Base-by-base conservation (phyloP, 2,797 vertebrate species). In the Danio choprae region DNA sequence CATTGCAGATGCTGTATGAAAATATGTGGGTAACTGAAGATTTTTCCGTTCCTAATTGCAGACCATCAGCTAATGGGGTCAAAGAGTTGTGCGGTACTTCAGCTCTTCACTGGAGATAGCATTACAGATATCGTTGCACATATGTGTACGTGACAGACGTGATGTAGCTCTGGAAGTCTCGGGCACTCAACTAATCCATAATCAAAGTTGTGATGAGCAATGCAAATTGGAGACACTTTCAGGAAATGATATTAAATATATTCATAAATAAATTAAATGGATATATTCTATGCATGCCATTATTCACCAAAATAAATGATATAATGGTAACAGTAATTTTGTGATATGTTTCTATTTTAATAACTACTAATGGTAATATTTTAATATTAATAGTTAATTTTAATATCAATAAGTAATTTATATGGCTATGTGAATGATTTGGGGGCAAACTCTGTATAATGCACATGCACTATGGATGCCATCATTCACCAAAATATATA, bases 61-160 rank as follows among this genome's bases (percentile, higher is more conserved):
- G n/a, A 5, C 22, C 18, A 50, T 63, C 46, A 36, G 58, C 68
- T 79, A 79, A 72, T 80, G 59, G 58, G 48, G 59, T 80, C 16
- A 38, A 38, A 46, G 40, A 46, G 77, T 72, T 38, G 55, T 6
- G 5, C 68, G 71, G 56, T 43, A 62, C 67, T 79, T 44, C 12
- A 53, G 36, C 44, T 60, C 8, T 51, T 53, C 58, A 53, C 40
- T 71, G 50, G 64, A 69, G 67, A 71, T 71, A 79, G 7, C 36
- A 70, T 79, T 71, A 80, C 68, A 72, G 38, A 56, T 79, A 63
- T 60, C 59, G 63, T 73, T 79, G 56, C 68, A 64, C 43, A n/a
- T n/a, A 8, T 77, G 40, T 29, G 74, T 20, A 63, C 7, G 8
- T 71, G 67, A 64, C n/a, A 40, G 29, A 43, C 10, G 6, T 2